Percentiles rank a stretch among this genome's conserved stretches.
phyloP scores from a whole-genome alignment of 1,140 invertebrate species.

The Palaemon carinicauda region DNA sequence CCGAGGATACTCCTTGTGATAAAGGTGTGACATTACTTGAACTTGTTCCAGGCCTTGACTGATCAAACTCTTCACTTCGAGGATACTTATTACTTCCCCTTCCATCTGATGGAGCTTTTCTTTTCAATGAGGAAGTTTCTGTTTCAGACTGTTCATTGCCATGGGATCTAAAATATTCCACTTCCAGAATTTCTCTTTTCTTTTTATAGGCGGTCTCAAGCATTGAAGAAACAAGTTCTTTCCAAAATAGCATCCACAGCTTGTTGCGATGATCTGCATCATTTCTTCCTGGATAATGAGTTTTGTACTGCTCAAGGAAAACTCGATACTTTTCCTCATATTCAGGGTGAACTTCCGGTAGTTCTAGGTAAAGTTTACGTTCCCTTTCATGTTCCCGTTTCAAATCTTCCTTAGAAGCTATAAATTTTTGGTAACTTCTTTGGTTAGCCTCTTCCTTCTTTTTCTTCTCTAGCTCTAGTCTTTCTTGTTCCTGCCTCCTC shows the following conservation, averaged over 20 bases:
- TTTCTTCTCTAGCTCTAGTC: too few relatives aligned
- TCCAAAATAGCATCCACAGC: background rate
- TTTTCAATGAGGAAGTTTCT: background rate
- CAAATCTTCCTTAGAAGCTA: background rate
- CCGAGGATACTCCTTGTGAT: too few relatives aligned
- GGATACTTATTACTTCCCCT: too few relatives aligned
- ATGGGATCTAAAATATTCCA: too few relatives aligned
- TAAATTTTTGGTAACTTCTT: background rate
- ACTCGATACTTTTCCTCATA: conserved; percentile 3
- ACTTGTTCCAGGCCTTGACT: too few relatives aligned
- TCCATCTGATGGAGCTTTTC: background rate
- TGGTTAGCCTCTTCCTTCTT: too few relatives aligned
- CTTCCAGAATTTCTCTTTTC: background rate
- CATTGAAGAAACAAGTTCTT: background rate
- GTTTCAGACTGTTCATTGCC: background rate
- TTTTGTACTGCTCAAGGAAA: background rate
- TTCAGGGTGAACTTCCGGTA: background rate
- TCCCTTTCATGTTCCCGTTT: background rate
- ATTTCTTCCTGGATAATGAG: background rate
- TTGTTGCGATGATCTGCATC: background rate
- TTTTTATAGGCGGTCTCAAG: background rate
- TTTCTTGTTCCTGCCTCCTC: too few relatives aligned
- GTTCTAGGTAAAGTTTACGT: background rate
- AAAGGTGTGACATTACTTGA: too few relatives aligned
- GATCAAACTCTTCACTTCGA: too few relatives aligned